Conservation (phyloP, 2,113 vertebrate genomes). For the Empidonax alnorum region DNA sequence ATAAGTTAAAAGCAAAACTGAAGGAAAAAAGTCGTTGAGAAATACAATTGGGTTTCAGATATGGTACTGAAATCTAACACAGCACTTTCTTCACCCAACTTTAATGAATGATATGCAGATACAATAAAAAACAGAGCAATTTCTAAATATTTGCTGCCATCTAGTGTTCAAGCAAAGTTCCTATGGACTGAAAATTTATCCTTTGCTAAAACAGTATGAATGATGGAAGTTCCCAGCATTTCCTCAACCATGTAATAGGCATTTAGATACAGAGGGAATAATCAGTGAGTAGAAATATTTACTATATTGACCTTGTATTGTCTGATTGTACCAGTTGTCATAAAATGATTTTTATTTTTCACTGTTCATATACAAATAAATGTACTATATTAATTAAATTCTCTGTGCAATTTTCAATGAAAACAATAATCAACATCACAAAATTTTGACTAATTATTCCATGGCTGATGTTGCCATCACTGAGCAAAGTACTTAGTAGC, state of each 20-base stretch:
- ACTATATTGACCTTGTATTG: not conserved
- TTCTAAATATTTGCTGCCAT: conserved; percentile 76
- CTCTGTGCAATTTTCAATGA: not conserved
- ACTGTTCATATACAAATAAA: not conserved
- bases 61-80: not conserved
- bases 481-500: accelerated
- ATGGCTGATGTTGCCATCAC: not conserved
- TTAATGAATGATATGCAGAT: conserved; percentile 52
- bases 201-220: not conserved
- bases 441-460: not conserved
- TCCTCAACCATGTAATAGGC: not conserved
- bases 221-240: not conserved
- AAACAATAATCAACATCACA: not conserved
- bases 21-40: not conserved
- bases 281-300: not conserved
- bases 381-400: not conserved
- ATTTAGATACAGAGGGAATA: not conserved
- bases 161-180: conserved; percentile 58
- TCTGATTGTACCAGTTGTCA: not conserved
- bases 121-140: not conserved
- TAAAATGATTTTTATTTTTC: not conserved
- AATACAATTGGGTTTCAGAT: not conserved
- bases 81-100: not conserved
- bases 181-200: not conserved
- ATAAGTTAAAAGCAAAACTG: not conserved